phyloP scores from a whole-genome alignment of 1,140 invertebrate species.

The Chrysomallon squamiferum region DNA sequence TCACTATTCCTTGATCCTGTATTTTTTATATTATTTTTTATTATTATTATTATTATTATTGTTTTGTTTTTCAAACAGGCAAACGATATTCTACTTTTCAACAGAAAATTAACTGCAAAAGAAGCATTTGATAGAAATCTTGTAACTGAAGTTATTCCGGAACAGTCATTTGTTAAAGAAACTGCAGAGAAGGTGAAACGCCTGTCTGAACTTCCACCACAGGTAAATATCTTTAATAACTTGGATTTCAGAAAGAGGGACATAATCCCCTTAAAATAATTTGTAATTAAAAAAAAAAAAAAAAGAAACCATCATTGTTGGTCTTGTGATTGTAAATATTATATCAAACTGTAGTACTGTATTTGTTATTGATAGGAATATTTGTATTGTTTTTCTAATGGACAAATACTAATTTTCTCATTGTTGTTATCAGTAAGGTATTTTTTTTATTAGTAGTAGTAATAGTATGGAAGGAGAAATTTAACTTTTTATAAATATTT shows the following conservation, averaged over 20 bases:
- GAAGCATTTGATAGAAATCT: constrained; percentile 78
- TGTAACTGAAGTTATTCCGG: constrained; percentile 74
- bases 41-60: too few species aligned
- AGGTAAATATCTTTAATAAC: constrained; percentile 28
- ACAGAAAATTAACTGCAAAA: constrained; percentile 77
- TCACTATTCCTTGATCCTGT: too few species aligned
- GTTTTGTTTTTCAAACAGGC: constrained; percentile 67
- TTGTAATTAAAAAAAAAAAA: background rate
- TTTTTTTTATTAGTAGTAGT: too few species aligned
- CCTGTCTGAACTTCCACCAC: constrained; percentile 48
- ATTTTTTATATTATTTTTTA: too few species aligned
- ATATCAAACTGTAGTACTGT: background rate
- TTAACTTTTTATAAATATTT: too few species aligned
- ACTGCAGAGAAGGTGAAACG: constrained; percentile 57
- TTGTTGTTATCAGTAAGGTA: too few species aligned
- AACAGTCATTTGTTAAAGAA: constrained; percentile 68
- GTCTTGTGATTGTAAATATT: background rate
- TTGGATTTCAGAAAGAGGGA: background rate
- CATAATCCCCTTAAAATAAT: background rate
- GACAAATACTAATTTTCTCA: too few species aligned
- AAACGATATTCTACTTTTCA: constrained; percentile 80
- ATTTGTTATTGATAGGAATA: background rate
- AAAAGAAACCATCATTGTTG: background rate
- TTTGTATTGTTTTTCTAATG: background rate
- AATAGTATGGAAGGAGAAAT: too few species aligned